Conservation (phyloP, 2,113 vertebrate species). For the Microtus pennsylvanicus region DNA sequence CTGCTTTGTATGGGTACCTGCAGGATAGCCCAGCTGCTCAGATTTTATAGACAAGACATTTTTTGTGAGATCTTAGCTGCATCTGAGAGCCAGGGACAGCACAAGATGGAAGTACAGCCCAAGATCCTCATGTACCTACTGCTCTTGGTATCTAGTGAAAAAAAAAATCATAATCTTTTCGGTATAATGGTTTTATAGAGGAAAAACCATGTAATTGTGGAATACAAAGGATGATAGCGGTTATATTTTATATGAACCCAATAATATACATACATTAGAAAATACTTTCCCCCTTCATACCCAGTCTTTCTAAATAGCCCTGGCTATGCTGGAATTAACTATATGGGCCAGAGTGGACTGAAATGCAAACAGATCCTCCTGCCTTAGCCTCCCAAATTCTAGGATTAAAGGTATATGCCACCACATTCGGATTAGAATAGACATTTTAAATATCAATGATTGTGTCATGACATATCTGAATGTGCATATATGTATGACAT, state of each 20-base stretch:
- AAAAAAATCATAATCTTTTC: no score
- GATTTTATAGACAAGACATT: not conserved
- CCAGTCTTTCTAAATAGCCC: no score
- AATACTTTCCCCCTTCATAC: not conserved
- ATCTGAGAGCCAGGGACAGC: not conserved
- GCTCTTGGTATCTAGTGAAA: not conserved
- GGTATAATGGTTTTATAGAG: not conserved
- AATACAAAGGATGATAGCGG: not conserved
- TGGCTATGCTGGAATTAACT: not conserved
- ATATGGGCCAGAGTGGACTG: not conserved
- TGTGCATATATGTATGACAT: not conserved
- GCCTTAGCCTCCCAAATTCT: not conserved
- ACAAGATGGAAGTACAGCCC: no score
- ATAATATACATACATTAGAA: not conserved
- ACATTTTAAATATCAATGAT: not conserved
- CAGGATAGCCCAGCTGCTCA: not conserved
- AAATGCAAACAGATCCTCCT: not conserved
- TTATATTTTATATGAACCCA: not conserved
- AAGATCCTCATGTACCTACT: not conserved
- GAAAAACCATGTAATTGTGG: not conserved
- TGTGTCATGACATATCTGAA: not conserved
- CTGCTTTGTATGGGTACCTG: not conserved
- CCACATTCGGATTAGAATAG: not conserved
- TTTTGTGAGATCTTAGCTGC: not conserved
- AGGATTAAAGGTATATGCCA: not conserved